Conservation (phyloP, 2,888 invertebrate species). For the Aphodius granarius region DNA sequence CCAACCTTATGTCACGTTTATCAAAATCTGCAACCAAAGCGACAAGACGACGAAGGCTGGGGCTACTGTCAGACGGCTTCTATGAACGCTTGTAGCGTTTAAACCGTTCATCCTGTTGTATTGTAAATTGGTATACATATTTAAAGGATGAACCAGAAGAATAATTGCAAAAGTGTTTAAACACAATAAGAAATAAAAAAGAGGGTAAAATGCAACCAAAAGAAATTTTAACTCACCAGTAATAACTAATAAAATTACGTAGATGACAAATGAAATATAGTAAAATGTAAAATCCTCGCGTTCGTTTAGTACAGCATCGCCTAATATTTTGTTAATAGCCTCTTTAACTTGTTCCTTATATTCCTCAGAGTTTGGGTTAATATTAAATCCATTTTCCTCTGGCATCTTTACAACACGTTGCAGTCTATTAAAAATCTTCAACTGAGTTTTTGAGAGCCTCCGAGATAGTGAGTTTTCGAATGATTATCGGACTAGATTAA, state of each 20-base stretch:
- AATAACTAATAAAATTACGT: neutral
- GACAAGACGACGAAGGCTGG: no score
- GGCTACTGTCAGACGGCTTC: no score
- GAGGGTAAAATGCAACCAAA: no score
- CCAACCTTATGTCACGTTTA: no score
- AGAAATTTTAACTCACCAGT: neutral
- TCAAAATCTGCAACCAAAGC: no score
- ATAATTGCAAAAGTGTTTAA: no score
- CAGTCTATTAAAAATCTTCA: neutral
- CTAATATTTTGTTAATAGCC: neutral
- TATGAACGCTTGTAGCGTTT: no score
- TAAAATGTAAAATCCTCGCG: neutral
- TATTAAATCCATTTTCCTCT: neutral
- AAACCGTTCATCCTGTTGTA: no score
- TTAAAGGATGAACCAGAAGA: no score
- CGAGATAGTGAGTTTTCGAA: neutral
- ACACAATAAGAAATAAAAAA: no score
- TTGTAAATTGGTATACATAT: no score
- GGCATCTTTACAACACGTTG: neutral
- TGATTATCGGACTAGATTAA: neutral
- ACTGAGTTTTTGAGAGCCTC: neutral
- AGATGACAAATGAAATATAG: neutral
- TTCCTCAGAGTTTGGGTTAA: neutral
- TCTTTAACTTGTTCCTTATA: neutral
- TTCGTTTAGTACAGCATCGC: neutral